Base-by-base conservation (phyloP, 2,888 invertebrate genomes). In the Leucoma salicis region DNA sequence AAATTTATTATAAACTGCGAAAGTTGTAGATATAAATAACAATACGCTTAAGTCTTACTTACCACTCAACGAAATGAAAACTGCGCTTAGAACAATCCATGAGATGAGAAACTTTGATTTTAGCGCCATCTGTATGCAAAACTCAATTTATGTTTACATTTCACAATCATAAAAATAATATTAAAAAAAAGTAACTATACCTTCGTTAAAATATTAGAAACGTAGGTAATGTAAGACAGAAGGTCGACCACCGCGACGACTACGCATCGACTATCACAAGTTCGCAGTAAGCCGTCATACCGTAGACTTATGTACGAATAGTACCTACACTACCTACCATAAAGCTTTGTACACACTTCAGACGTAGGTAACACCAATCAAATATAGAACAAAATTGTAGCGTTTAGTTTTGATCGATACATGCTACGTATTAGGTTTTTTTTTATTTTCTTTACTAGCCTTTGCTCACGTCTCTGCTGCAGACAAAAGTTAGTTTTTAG, bases 21-120 rank as follows among this genome's bases (percentile, higher is more conserved):
- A 70, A 72, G 61, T 70, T 66, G 39, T 61, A n/a, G n/a, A n/a
- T n/a, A 8, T 49, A 41, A 66, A 29, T 13, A 68, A 69, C 71
- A 71, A 74, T 72, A 55, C 66, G 46, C 56, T 55, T 48, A 45
- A 62, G 53, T 38, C 62, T 21, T 21, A 83, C 86, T 84, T 70
- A 87, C 86, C 85, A 80, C 79, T 83, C 67, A 86, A 68, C 57
- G 75, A 75, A 70, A 86, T 75, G 74, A 84, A 73, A 58, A 74
- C 66, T 65, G 72, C 67, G 59, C 71, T 58, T 46, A 70, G 51
- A 48, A 75, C 58, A 60, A 69, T 59, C 58, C 62, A 63, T 52
- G 62, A 47, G 50, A 66, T 46, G 49, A 62, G 57, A 49, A 75
- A 71, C 62, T 76, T 72, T 53, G 42, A 39, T 49, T 49, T 49